Evolutionary conservation across 2,888 invertebrate species (phyloP).

Genomic region (Emesis furor): DNA sequence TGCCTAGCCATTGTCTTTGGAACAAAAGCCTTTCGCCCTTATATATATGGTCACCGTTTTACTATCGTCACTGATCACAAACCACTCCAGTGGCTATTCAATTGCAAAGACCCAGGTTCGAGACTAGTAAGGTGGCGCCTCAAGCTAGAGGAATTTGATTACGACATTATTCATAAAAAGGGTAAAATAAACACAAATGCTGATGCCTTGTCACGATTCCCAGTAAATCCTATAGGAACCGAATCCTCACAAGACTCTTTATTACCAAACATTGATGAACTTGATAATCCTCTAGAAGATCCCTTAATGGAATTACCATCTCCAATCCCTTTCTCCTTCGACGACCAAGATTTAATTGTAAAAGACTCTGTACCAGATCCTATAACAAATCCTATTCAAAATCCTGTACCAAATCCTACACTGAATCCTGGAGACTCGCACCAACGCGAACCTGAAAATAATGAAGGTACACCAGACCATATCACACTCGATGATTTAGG

Average conservation of each 20-base stretch:
- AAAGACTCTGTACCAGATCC: neutral
- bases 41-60: constrained; percentile 19
- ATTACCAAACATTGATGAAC: neutral
- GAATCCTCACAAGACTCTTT: neutral
- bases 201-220: neutral
- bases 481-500: neutral
- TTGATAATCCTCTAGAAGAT: neutral
- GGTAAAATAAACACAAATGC: neutral
- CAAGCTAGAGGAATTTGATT: neutral
- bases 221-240: neutral
- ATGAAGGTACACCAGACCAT: neutral
- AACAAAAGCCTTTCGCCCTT: neutral
- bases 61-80: constrained; percentile 30
- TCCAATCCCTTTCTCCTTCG: neutral
- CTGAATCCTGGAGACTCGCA: neutral
- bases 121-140: constrained; percentile 40
- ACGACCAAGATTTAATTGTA: neutral
- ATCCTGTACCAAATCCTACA: neutral
- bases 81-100: constrained; percentile 40
- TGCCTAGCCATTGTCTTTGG: constrained; percentile 6
- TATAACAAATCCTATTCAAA: neutral
- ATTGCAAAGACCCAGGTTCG: constrained; percentile 35
- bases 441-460: neutral
- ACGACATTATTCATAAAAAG: neutral
- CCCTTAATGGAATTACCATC: neutral